phyloP scores from a whole-genome alignment of 2,113 vertebrate genomes.

The Butorides virescens region DNA sequence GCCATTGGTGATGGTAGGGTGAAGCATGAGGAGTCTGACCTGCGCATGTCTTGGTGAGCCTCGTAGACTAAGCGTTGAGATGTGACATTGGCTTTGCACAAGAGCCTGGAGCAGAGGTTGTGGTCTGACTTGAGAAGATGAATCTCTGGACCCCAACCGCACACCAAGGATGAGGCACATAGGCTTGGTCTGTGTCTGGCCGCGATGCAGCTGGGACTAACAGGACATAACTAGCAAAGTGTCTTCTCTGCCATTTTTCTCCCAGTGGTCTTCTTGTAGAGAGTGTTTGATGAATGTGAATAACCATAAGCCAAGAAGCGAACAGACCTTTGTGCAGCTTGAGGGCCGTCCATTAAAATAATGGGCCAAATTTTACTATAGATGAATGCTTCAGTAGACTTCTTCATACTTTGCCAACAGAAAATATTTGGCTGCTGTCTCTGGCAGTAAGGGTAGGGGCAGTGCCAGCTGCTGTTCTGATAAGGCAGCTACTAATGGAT shows the following conservation, averaged over 20 bases:
- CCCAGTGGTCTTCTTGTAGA: not conserved
- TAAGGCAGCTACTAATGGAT: constrained; percentile 37
- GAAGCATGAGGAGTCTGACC: not conserved
- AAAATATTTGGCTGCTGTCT: constrained; percentile 25
- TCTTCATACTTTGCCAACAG: not conserved
- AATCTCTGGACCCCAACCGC: not conserved
- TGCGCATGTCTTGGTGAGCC: not conserved
- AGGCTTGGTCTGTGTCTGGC: not conserved
- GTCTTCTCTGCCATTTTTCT: not conserved
- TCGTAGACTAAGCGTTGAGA: fast-evolving
- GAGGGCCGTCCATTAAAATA: not conserved
- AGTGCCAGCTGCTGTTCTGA: not conserved
- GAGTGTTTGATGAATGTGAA: not conserved
- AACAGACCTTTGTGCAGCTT: constrained; percentile 26
- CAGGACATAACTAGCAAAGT: not conserved
- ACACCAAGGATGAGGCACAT: not conserved
- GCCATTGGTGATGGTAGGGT: too few relatives aligned
- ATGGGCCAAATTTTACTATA: not conserved
- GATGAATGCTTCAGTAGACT: constrained; percentile 5
- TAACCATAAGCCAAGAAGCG: not conserved
- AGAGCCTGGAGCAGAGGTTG: not conserved
- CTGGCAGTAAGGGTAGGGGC: not conserved
- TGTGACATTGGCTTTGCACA: not conserved
- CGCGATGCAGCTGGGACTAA: not conserved
- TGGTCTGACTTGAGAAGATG: fast-evolving